Conservation (phyloP, 2,797 vertebrate genomes). For the Poecile montanus region DNA sequence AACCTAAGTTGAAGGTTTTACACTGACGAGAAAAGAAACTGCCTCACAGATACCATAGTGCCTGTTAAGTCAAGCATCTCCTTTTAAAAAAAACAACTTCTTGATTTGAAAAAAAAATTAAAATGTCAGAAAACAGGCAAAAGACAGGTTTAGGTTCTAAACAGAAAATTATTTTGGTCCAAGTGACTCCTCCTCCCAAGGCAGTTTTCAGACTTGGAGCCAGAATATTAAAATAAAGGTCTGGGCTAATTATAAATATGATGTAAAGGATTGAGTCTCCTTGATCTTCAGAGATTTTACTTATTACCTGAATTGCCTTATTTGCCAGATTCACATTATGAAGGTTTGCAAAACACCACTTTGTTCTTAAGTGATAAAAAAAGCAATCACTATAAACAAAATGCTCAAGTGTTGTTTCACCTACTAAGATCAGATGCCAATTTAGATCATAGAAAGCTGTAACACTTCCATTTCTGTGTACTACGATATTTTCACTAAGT, state of each 20-base stretch:
- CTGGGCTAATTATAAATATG: background rate
- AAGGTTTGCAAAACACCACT: slow-evolving; percentile 54
- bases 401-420: slow-evolving; percentile 20
- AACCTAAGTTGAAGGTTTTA: background rate
- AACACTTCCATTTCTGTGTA: slow-evolving; percentile 44
- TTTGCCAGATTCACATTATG: slow-evolving; percentile 26
- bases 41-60: background rate
- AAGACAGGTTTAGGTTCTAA: background rate
- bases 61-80: background rate
- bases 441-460: slow-evolving; percentile 54
- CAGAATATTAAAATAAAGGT: background rate
- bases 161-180: background rate
- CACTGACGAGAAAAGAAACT: background rate
- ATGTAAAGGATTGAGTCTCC: background rate
- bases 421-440: slow-evolving; percentile 59
- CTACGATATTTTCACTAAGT: slow-evolving; percentile 34
- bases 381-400: slow-evolving; percentile 48
- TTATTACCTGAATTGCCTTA: slow-evolving; percentile 21
- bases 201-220: background rate
- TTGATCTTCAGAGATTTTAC: slow-evolving; percentile 6
- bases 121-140: background rate
- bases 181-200: background rate
- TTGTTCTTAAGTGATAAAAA: slow-evolving; percentile 51
- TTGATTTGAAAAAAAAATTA: background rate
- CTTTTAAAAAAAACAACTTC: background rate